Conservation (phyloP, 2,888 invertebrate species). For the Drosophila algonquin region DNA sequence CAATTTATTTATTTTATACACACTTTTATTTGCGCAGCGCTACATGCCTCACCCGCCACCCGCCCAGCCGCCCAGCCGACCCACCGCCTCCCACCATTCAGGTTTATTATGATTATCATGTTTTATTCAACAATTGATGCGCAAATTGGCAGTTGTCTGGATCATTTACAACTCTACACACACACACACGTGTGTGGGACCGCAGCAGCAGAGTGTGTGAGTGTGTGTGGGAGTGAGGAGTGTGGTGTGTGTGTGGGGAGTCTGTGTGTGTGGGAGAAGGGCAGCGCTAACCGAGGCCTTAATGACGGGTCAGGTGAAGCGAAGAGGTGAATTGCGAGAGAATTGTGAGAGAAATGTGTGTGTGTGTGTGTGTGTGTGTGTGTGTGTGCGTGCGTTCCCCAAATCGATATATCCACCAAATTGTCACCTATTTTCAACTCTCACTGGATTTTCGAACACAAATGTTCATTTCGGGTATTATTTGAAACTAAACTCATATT, state of each 20-base stretch:
- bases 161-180: slow-evolving; percentile 78
- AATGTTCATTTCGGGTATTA: neutral
- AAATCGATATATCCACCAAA: slow-evolving; percentile 2
- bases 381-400: neutral
- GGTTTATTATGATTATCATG: slow-evolving; percentile 78
- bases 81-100: slow-evolving; percentile 9
- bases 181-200: slow-evolving; percentile 15
- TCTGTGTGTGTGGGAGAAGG: neutral
- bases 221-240: neutral
- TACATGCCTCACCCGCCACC: neutral
- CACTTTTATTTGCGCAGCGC: slow-evolving; percentile 37
- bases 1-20: slow-evolving; percentile 51
- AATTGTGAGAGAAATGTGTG: slow-evolving; percentile 1
- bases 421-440: neutral
- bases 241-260: neutral
- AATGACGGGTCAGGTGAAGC: slow-evolving; percentile 28
- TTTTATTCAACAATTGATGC: slow-evolving; percentile 80
- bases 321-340: neutral
- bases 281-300: slow-evolving; percentile 18
- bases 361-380: too few species aligned
- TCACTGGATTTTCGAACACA: neutral
- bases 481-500: neutral
- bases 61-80: neutral
- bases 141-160: slow-evolving; percentile 80
- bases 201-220: neutral